Conservation (phyloP, 2,888 invertebrate species). For the Aromia moschata region DNA sequence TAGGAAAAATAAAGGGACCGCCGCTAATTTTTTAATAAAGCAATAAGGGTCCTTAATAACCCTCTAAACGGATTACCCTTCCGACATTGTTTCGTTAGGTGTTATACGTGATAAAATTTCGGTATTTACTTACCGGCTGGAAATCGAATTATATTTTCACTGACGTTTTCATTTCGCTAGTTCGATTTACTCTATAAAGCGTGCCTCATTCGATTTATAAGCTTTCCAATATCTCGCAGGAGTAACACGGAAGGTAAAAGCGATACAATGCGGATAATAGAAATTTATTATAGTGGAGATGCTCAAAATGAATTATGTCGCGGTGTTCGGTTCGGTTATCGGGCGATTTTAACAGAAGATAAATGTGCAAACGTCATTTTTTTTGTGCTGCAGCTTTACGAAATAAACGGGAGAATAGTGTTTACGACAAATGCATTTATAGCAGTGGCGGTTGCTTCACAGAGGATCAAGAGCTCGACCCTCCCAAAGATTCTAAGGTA, state of each 20-base stretch:
- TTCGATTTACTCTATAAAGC: constrained; percentile 20
- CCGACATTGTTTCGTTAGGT: constrained; percentile 3
- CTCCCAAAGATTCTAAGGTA: too few relatives aligned
- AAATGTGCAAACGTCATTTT: too few relatives aligned
- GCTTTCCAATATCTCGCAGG: constrained; percentile 18
- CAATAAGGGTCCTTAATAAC: constrained; percentile 2
- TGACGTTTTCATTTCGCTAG: constrained; percentile 32
- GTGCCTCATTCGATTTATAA: constrained; percentile 18
- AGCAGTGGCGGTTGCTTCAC: too few relatives aligned
- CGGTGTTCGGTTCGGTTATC: too few relatives aligned
- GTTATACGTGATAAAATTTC: constrained; percentile 30
- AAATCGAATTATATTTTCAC: constrained; percentile 32
- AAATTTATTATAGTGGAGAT: constrained; percentile 22
- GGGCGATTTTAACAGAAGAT: too few relatives aligned
- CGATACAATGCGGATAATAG: constrained; percentile 21
- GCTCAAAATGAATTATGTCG: constrained; percentile 15
- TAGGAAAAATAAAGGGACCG: neutral
- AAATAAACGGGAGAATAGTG: too few relatives aligned
- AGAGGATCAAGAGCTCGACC: too few relatives aligned
- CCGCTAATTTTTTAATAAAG: constrained; percentile 9
- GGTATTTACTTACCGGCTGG: constrained; percentile 24
- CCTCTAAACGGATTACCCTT: neutral
- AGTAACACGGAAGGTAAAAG: constrained; percentile 11
- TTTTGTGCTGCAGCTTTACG: too few relatives aligned
- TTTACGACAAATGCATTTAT: too few relatives aligned